Evolutionary conservation across 1,140 invertebrate genomes (phyloP), one percentile per base, ranked within the genome.

Genomic region (Dinoponera quadriceps): DNA sequence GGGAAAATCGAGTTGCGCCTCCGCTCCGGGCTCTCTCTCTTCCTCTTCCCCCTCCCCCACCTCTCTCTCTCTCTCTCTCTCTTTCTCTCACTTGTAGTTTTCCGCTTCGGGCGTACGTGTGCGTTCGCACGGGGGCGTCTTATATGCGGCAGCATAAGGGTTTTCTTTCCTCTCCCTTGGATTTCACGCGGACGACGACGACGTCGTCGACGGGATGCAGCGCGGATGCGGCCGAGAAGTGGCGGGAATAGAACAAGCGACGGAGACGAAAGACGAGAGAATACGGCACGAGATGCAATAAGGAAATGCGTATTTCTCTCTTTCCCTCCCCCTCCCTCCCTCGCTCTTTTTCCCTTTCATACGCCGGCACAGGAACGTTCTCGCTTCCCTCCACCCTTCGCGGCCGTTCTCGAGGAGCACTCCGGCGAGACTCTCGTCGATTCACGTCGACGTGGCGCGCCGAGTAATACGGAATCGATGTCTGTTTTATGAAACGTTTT

Each of bases 401-500:
- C 73, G 7, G 73, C 44, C 59, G 59, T n/a, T 63, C 59, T 51
- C 25, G 81, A 75, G 69, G 25, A 65, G 72, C 49, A 51, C 68
- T 68, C 27, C 55, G 27, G 14, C 62, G 33, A 57, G 54, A 62
- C 49, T 75, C 49, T 87, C 77, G 81, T 87, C 77, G 81, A 82
- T 88, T 75, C 75, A 78, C 78, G 82, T 86, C 84, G 72, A 84
- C 66, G 85, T 57, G 74, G 38, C 60, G 71, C 63, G 44, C 51
- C 65, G 72, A 78, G 82, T 90, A 92, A 92, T 89, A 91, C 74
- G 86, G 81, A 91, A 91, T 90, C 89, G 86, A 91, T 91, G 87
- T 88, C 85, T 86, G 91, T 90, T 92, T 91, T 92, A 92, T 91
- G 90, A 91, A 92, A 91, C 90, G 86, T 90, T 92, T 91, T 91